Evolutionary conservation across 2,797 vertebrate genomes (phyloP).

Genomic region (Scomberomorus guttatus): DNA sequence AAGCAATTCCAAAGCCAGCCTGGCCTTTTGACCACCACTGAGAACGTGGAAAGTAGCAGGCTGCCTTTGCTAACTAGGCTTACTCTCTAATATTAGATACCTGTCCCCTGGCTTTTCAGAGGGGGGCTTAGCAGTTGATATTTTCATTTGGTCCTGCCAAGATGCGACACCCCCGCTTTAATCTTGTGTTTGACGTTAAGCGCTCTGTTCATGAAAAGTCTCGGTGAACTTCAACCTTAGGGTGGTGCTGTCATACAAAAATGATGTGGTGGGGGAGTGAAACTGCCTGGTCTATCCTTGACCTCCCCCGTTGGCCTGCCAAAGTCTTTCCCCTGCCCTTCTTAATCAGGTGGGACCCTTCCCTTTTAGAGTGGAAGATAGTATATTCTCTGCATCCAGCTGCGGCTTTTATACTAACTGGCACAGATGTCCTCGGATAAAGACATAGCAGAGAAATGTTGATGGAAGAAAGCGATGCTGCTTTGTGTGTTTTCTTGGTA

Average conservation of each 20-base stretch:
- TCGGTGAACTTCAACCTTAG: constrained; percentile 88
- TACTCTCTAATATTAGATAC: constrained; percentile 91
- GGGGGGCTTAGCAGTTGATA: constrained; percentile 91
- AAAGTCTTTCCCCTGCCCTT: constrained; percentile 85
- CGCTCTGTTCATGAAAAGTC: constrained; percentile 93
- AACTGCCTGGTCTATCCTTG: constrained; percentile 84
- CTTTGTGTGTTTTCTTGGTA: not conserved
- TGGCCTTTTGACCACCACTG: constrained; percentile 81
- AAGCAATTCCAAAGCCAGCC: constrained; percentile 83
- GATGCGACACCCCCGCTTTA: constrained; percentile 90
- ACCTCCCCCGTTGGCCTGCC: constrained; percentile 85
- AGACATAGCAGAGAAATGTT: constrained; percentile 34
- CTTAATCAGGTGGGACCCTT: constrained; percentile 86
- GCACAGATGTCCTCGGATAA: constrained; percentile 59
- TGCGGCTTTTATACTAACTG: constrained; percentile 69
- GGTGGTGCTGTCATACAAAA: constrained; percentile 89
- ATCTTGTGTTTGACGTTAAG: constrained; percentile 93
- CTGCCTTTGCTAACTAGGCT: constrained; percentile 86
- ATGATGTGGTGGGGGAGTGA: constrained; percentile 81
- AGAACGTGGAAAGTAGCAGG: constrained; percentile 81
- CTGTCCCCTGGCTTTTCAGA: constrained; percentile 88
- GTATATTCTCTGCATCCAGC: constrained; percentile 72
- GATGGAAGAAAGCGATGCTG: constrained; percentile 5
- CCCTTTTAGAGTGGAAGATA: constrained; percentile 73
- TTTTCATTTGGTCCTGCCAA: constrained; percentile 93